These are phyloP conservation scores for Acromyrmex echinatior DNA, from an alignment of 1,140 invertebrate species.

Conservation along the genomic window DNA sequence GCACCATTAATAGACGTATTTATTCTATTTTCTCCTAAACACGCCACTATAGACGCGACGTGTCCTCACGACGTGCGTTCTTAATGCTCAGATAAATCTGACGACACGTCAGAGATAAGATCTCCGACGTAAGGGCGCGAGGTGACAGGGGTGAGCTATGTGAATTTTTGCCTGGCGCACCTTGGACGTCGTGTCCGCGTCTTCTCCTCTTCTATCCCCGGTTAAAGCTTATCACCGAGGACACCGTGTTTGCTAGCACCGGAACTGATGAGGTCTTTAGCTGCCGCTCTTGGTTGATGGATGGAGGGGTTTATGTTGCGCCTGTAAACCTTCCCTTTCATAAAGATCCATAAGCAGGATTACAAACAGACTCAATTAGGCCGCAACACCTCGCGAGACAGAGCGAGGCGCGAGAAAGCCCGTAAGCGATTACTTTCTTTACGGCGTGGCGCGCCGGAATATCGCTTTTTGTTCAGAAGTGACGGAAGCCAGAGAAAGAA, in stretches of 20 bases:
- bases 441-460: conserved; percentile 27
- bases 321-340: conserved; percentile 79
- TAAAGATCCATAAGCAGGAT: conserved; percentile 79
- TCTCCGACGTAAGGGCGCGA: conserved; percentile 36
- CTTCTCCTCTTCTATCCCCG: conserved; percentile 46
- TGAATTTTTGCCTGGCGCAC: conserved; percentile 66
- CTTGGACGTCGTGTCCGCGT: conserved; percentile 44
- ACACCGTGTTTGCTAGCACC: conserved; percentile 75
- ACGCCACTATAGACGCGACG: conserved; percentile 47
- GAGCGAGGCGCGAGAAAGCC: conserved; percentile 64
- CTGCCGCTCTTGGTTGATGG: conserved; percentile 77
- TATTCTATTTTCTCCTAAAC: conserved; percentile 64
- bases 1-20: conserved; percentile 66
- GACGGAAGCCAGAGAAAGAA: conserved; percentile 41
- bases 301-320: conserved; percentile 77
- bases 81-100: conserved; percentile 77
- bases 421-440: conserved; percentile 70
- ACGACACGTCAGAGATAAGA: conserved; percentile 72
- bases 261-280: conserved; percentile 80
- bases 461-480: conserved; percentile 47
- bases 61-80: conserved; percentile 57
- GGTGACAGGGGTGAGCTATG: conserved; percentile 62
- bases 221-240: conserved; percentile 70
- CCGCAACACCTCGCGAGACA: conserved; percentile 62
- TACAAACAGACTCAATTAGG: conserved; percentile 81